phyloP scores from a whole-genome alignment of 53 echinoderm and acorn worm genomes.

The Actinopyga echinites region DNA sequence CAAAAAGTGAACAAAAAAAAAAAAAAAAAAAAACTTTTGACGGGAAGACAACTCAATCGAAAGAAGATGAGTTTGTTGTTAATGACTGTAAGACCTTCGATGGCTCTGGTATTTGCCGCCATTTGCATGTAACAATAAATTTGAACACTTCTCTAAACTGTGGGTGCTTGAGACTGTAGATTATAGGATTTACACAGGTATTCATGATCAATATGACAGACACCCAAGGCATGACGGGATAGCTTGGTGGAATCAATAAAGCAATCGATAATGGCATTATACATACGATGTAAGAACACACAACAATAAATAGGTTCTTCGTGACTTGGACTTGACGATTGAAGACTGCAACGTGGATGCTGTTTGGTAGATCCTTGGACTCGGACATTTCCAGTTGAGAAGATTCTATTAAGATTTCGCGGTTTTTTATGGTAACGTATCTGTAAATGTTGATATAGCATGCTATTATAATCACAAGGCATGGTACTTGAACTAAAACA shows the following conservation, averaged over 20 bases:
- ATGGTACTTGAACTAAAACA: slow-evolving; percentile 37
- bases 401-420: slow-evolving; percentile 46
- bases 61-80: too few relatives aligned
- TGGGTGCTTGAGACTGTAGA: slow-evolving; percentile 61
- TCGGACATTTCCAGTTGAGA: not conserved
- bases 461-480: slow-evolving; percentile 49
- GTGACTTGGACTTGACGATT: slow-evolving; percentile 62
- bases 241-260: slow-evolving; percentile 50
- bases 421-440: slow-evolving; percentile 29
- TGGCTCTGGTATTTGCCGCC: slow-evolving; percentile 39
- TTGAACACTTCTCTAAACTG: slow-evolving; percentile 56
- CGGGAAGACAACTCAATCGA: too few relatives aligned
- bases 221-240: slow-evolving; percentile 50
- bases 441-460: slow-evolving; percentile 52
- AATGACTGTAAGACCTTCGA: not conserved
- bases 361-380: too few relatives aligned
- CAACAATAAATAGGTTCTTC: too few relatives aligned
- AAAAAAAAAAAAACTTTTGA: too few relatives aligned
- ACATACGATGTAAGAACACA: too few relatives aligned
- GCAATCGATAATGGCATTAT: slow-evolving; percentile 58
- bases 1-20: too few relatives aligned
- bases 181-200: slow-evolving; percentile 57
- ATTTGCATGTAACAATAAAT: slow-evolving; percentile 32
- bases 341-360: slow-evolving; percentile 1
- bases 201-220: slow-evolving; percentile 46